Base-by-base conservation (phyloP, 2,797 vertebrate genomes). In the Odontamblyopus lacepedii region DNA sequence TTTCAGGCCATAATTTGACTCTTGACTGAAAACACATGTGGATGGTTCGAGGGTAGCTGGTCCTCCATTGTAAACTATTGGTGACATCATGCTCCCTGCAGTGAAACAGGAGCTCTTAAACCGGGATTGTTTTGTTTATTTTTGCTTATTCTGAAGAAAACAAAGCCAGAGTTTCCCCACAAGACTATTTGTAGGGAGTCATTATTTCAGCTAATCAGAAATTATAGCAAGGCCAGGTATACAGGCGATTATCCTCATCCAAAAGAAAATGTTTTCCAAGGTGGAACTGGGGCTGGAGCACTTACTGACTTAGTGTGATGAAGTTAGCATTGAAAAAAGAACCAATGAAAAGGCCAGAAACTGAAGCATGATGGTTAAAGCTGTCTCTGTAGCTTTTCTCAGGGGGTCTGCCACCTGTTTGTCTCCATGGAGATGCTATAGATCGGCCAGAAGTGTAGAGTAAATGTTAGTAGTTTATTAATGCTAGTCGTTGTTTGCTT, bases 21-120 rank as follows among this genome's bases (percentile, higher is more conserved):
- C 75, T 74, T 90, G 88, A 92, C 88, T 85, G 86, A 83, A 91
- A 91, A 85, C 89, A 92, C 86, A 91, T 91, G 90, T 90, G 83
- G 81, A 68, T 2, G 11, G 72, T 83, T 85, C 69, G 57, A 66
- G 74, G 73, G 50, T 7, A 75, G 75, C 78, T 70, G 75, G 82
- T 82, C 81, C 6, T 38, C 74, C 19, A 29, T 55, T 82, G 75
- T 81, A 81, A 72, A 76, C 81, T 82, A 87, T 83, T 78, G 85
- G 83, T 90, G 85, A 89, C 85, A 83, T 90, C 89, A 91, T 72
- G 65, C 80, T 81, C 72, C 82, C 76, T 30, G 70, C 82, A 62
- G 81, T 76, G 79, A 80, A 81, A 71, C 57, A 69, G 71, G 61
- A 27, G 68, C 88, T 85, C 12, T 69, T 89, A 86, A 87, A 88